phyloP scores from a whole-genome alignment of 2,888 invertebrate genomes.

The Macrophya annulata region DNA sequence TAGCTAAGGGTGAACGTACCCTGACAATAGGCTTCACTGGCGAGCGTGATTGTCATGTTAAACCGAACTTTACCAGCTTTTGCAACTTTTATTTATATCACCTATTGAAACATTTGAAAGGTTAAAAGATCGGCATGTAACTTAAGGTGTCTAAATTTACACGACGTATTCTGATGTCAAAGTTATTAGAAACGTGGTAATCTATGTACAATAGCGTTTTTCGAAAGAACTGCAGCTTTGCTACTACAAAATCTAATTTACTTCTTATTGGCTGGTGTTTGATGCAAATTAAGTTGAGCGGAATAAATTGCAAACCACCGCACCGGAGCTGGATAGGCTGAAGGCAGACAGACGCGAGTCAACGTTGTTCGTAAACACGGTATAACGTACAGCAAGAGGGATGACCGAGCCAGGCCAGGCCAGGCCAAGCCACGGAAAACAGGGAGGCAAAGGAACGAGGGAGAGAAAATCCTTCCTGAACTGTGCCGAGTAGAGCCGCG shows the following conservation, averaged over 20 bases:
- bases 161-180: background rate
- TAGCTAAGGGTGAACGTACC: conserved; percentile 54
- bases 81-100: background rate
- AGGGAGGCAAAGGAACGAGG: conserved; percentile 9
- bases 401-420: conserved; percentile 1
- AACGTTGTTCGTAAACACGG: conserved; percentile 48
- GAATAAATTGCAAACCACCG: conserved; percentile 51
- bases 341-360: conserved; percentile 25
- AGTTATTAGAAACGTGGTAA: background rate
- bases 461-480: conserved; percentile 46
- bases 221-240: background rate
- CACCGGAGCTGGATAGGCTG: conserved; percentile 3
- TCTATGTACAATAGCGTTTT: background rate
- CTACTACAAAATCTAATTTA: conserved; percentile 39
- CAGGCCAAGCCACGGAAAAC: conserved; percentile 16
- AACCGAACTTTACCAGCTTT: background rate
- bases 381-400: conserved; percentile 35
- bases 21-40: conserved; percentile 46
- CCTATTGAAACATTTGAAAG: background rate
- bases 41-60: conserved; percentile 20
- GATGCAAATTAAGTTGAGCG: conserved; percentile 50
- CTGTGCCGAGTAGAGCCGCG: conserved; percentile 34
- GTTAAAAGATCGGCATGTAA: background rate
- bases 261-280: conserved; percentile 52
- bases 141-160: background rate